Base-by-base conservation (phyloP, 2,888 invertebrate species). In the Pilophorus perplexus region DNA sequence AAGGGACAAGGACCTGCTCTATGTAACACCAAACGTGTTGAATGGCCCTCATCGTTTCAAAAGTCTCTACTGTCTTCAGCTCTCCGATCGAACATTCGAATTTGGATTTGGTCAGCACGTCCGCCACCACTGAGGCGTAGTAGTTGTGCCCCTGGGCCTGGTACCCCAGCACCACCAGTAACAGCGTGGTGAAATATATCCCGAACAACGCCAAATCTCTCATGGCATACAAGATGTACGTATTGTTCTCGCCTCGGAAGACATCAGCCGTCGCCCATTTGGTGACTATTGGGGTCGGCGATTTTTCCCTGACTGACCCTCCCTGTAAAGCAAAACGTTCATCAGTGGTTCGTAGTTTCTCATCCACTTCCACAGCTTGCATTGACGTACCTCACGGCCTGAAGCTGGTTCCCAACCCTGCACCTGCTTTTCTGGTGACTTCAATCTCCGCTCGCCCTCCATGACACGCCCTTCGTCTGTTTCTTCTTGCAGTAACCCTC, bases 1-100 rank as follows among this genome's bases (percentile, higher is more conserved):
- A 76, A 12, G 80, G 77, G 54, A 82, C 67, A 72, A 85, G 75
- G 20, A 81, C 78, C 16, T 75, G 77, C 69, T 81, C 79, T 68
- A 73, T 64, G 73, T 75, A 79, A 77, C 37, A 33, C 64, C 64
- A 64, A 3, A 64, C 12, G 8, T 64, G 64, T 5, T 3, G 37
- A 20, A 50, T 23, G 3, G 50, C 16, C 8, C 37, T 3, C 14
- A 52, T 33, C 12, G n/a, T 33, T 5, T 8, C 3, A 23, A 38
- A 64, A 37, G 37, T 64, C 12, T 38, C 10, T n/a, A n/a, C 23
- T 14, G 52, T 38, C 27, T 14, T n/a, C 5, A n/a, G 4, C 5
- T 8, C 40, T 2, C 38, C 62, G 2, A 62, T n/a, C 20, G 16
- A 6, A 5, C 46, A 27, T 25, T 33, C 22, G 16, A 52, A 64